phyloP scores from a whole-genome alignment of 1,140 invertebrate genomes.

The Hylyphantes graminicola region DNA sequence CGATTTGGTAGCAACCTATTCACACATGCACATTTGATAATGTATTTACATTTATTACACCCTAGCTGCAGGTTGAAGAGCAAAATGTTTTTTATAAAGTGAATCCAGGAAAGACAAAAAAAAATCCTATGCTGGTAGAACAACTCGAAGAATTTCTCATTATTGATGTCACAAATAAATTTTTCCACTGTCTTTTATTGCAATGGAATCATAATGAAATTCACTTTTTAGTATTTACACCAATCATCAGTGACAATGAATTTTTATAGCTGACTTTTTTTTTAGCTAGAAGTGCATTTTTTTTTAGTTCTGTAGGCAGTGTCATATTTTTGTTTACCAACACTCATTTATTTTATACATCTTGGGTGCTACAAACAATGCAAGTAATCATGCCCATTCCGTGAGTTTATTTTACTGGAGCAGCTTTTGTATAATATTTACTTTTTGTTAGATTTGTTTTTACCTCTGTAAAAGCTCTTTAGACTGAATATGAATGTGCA shows the following conservation, averaged over 20 bases:
- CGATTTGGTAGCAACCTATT: slow-evolving; percentile 45
- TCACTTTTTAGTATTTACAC: slow-evolving; percentile 33
- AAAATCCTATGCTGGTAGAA: slow-evolving; percentile 12
- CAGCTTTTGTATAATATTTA: slow-evolving; percentile 56
- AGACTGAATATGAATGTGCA: slow-evolving; percentile 32
- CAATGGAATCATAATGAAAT: slow-evolving; percentile 31
- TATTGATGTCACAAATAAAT: slow-evolving; percentile 5
- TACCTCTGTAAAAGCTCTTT: slow-evolving; percentile 23
- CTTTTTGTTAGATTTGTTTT: slow-evolving; percentile 41
- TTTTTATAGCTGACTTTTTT: slow-evolving; percentile 14
- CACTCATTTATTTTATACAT: slow-evolving; percentile 39
- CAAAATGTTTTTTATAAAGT: slow-evolving; percentile 25
- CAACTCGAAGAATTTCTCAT: slow-evolving; percentile 17
- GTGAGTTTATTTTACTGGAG: slow-evolving; percentile 39
- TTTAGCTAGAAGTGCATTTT: slow-evolving; percentile 6
- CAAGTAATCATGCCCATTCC: slow-evolving; percentile 31
- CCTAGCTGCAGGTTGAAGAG: slow-evolving; percentile 15
- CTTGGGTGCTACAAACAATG: slow-evolving; percentile 50
- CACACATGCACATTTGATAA: slow-evolving; percentile 30
- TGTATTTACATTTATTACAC: slow-evolving; percentile 23
- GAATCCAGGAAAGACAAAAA: slow-evolving; percentile 11
- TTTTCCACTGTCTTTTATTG: slow-evolving; percentile 24
- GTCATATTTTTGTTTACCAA: slow-evolving; percentile 33
- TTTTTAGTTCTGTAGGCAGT: slow-evolving; percentile 23
- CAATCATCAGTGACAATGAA: slow-evolving; percentile 33